Percentiles rank a stretch among this genome's conserved stretches.
phyloP scores from a whole-genome alignment of 2,888 invertebrate species.

The Graphium colonna region DNA sequence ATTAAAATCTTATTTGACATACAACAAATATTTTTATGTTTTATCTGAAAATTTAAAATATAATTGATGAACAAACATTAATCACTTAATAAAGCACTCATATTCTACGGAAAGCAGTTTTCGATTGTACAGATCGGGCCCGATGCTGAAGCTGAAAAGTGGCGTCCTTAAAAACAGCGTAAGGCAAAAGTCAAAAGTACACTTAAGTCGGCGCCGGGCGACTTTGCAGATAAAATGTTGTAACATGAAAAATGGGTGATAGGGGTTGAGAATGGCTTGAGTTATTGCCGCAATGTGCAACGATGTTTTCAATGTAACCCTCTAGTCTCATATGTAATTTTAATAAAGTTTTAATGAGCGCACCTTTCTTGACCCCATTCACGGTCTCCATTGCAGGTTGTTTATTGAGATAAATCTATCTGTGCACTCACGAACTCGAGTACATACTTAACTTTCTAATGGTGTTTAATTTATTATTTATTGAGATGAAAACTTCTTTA shows the following conservation, averaged over 20 bases:
- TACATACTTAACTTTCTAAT: too few species aligned
- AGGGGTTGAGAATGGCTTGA: constrained; percentile 53
- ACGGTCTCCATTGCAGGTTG: constrained; percentile 6
- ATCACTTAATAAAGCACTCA: too few species aligned
- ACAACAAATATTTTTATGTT: too few species aligned
- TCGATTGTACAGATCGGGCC: too few species aligned
- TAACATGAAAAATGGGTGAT: constrained; percentile 62
- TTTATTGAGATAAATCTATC: constrained; percentile 4
- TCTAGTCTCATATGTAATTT: constrained; percentile 25
- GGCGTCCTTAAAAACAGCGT: constrained; percentile 41
- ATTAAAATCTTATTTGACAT: too few species aligned
- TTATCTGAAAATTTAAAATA: too few species aligned
- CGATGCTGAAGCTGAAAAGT: constrained; percentile 32
- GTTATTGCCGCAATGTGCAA: constrained; percentile 47
- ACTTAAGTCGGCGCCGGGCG: constrained; percentile 60
- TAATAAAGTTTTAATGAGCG: constrained; percentile 24
- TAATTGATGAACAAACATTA: too few species aligned
- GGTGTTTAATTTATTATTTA: too few species aligned
- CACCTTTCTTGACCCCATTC: constrained; percentile 22
- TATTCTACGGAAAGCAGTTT: too few species aligned
- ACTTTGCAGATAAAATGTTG: constrained; percentile 60
- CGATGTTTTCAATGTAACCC: constrained; percentile 15
- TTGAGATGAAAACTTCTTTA: too few species aligned
- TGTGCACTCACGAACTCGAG: neutral
- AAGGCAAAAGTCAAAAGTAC: constrained; percentile 59